A percentile compares a stretch with the other conserved stretches of the same genome.
Evolutionary conservation across 2,113 vertebrate species (phyloP).

Genomic region (Grantiella picta): DNA sequence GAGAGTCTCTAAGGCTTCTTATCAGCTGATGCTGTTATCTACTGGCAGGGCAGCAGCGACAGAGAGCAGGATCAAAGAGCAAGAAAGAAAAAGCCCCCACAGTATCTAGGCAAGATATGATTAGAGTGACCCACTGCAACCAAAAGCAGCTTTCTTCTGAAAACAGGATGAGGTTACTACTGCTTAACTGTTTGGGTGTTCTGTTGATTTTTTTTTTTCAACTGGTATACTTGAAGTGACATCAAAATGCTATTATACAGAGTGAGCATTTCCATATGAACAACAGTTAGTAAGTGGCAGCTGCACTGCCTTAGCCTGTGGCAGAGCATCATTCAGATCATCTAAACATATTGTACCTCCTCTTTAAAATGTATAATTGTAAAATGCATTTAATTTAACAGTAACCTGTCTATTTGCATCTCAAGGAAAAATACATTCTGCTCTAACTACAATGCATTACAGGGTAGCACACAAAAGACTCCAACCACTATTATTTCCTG

Average conservation of each 20-base stretch:
- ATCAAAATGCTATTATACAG: background rate
- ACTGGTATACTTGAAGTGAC: background rate
- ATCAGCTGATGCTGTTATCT: background rate
- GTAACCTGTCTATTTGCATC: background rate
- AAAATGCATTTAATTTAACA: background rate
- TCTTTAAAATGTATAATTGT: background rate
- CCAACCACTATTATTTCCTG: background rate
- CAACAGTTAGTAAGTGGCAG: background rate
- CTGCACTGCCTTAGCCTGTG: background rate
- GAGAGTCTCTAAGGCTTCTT: background rate
- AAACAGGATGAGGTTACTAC: background rate
- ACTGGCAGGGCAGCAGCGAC: background rate
- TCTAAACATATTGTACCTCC: background rate
- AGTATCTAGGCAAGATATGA: background rate
- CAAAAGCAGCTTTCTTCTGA: background rate
- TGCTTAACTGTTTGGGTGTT: background rate
- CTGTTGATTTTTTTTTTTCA: background rate
- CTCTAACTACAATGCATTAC: background rate
- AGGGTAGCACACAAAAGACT: background rate
- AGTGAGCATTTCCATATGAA: background rate
- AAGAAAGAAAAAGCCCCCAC: background rate
- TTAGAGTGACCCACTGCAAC: background rate
- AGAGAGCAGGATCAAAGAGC: background rate
- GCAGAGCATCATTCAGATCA: background rate
- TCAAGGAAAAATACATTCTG: background rate